Evolutionary conservation across 2,113 vertebrate genomes (phyloP), one percentile per base, ranked within the genome.

Genomic region (Esox niger): DNA sequence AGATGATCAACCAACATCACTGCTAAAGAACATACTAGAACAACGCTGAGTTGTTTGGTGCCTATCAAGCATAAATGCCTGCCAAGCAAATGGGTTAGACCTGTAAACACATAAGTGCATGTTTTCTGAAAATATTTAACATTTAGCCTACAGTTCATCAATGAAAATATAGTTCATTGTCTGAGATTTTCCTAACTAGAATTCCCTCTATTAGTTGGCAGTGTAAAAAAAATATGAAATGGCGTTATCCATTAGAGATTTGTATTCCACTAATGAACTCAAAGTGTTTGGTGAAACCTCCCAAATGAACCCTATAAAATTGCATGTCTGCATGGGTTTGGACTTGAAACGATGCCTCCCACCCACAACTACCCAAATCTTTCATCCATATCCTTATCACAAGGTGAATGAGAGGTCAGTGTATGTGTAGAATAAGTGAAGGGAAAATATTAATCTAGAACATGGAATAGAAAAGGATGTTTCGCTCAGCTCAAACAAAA

Each of bases 181-280:
- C 26, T 29, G 15, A 9, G 21, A 20, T 46, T 52, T 23, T 52
- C 29, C 26, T 31, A 31, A 30, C 25, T 43, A 21, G 33, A 23
- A 35, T 23, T 15, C 35, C 31, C 52, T 55, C 47, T 49, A 25
- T 17, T 27, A 57, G 17, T n/a, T 23, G 30, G 13, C 33, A 57
- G 33, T 27, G 43, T 15, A 26, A 30, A 7, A 32, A 57, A 38
- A 2, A 17, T 55, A 58, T 68, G 33, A 43, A 59, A 46, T 60
- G 56, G 30, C 21, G 20, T 11, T 20, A 15, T 29, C 38, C 57
- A 23, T 21, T 21, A 59, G 56, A 43, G 27, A 68, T 59, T 20
- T 47, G 35, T 35, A 15, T 47, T 31, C n/a, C 11, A 38, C 66
- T 68, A 68, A 68, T 60, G 66, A 68, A 59, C 66, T 58, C 38